A percentile compares a stretch with the other conserved stretches of the same genome.
These are phyloP conservation scores for Lithosia quadra DNA, from an alignment of 2,888 invertebrate genomes.

Conservation along the genomic window DNA sequence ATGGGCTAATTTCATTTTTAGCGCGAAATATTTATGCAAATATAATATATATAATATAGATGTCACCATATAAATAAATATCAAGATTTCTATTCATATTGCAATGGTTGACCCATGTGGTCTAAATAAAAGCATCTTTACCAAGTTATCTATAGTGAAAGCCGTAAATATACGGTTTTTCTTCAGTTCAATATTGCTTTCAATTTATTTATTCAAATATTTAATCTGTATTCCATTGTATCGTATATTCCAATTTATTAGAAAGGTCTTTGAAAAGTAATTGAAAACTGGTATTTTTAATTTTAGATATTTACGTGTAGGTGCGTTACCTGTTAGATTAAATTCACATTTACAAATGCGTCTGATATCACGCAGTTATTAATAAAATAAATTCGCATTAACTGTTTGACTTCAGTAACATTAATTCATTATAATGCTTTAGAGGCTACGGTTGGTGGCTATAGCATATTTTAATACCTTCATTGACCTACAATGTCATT, in stretches of 20 bases:
- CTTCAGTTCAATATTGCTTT: neutral
- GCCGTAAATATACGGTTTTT: neutral
- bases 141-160: neutral
- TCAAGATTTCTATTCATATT: too few species aligned
- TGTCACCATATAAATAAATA: too few species aligned
- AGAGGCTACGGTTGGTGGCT: neutral
- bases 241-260: neutral
- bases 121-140: neutral
- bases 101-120: too few species aligned
- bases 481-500: too few species aligned
- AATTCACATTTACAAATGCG: neutral
- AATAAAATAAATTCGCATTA: neutral
- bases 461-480: neutral
- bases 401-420: neutral
- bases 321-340: neutral
- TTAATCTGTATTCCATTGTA: neutral
- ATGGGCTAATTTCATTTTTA: too few species aligned
- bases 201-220: neutral
- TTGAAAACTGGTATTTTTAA: neutral
- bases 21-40: too few species aligned
- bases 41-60: too few species aligned
- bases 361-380: neutral
- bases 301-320: neutral
- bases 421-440: neutral
- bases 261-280: neutral